Evolutionary conservation across 2,797 vertebrate species (phyloP), one percentile per base, ranked within the genome.

Genomic region (Morus bassanus): DNA sequence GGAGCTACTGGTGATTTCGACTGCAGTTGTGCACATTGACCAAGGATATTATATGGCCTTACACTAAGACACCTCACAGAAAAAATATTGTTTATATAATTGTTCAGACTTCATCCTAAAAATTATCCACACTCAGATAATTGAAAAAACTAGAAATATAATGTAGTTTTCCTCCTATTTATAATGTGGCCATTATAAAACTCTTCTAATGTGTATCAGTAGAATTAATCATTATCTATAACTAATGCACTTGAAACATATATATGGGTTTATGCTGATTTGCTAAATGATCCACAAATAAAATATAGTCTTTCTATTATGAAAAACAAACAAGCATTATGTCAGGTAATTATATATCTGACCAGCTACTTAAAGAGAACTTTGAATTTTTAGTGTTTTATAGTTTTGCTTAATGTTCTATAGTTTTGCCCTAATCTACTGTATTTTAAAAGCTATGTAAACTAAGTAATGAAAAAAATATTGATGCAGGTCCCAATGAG

Each of bases 221-320:
- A 72, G 13, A 91, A 87, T 84, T 59, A 86, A 76, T 85, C 45
- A 64, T 92, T 90, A 59, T 85, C 45, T 85, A 21, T 67, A 89
- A 56, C 28, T 88, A 91, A 85, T 87, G 70, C 24, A 53, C 22
- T 93, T 92, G 51, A 93, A 94, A 87, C 9, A 53, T 33, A 54
- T 45, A 56, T 81, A 41, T 39, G 30, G 22, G 6, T 60, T 85
- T 81, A 81, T 59, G 7, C 4, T 76, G 39, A 43, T 91, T 88
- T 91, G 28, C 13, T 94, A 96, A 95, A 91, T 76, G 68, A 89
- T n/a, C 78, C 57, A 78, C 6, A 6, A 85, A 87, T 41, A 89
- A 81, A 83, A 59, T 18, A n/a, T 1, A 27, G 7, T 3, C 7
- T 91, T 88, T 87, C 61, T 59, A 53, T 85, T 65, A 81, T 57